phyloP scores from a whole-genome alignment of 1,140 invertebrate species.

The Tribolium madens region DNA sequence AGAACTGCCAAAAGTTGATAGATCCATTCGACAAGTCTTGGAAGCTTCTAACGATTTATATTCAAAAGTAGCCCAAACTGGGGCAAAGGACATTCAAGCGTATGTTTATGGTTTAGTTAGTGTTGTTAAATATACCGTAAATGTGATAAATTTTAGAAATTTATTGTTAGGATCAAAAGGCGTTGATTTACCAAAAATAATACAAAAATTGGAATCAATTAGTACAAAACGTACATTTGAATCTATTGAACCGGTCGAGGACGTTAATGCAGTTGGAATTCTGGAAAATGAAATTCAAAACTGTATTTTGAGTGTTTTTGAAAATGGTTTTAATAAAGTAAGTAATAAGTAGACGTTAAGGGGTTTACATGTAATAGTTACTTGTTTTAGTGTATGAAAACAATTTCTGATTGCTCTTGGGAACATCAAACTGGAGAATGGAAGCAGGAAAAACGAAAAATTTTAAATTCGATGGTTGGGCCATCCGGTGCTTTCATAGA shows the following conservation, averaged over 20 bases:
- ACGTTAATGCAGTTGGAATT: slow-evolving; percentile 90
- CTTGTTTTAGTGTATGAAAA: slow-evolving; percentile 72
- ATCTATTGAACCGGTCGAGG: slow-evolving; percentile 88
- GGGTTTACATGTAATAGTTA: neutral
- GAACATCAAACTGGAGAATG: slow-evolving; percentile 87
- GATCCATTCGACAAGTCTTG: slow-evolving; percentile 90
- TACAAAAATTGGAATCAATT: slow-evolving; percentile 89
- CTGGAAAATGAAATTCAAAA: slow-evolving; percentile 95
- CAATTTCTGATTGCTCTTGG: slow-evolving; percentile 80
- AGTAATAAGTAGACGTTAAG: slow-evolving; percentile 59
- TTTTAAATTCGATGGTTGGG: slow-evolving; percentile 89
- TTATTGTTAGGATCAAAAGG: slow-evolving; percentile 93
- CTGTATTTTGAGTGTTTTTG: slow-evolving; percentile 90
- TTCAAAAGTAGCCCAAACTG: slow-evolving; percentile 84
- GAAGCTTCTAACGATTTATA: slow-evolving; percentile 93
- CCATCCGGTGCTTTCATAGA: slow-evolving; percentile 86
- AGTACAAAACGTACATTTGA: slow-evolving; percentile 88
- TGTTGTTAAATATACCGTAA: neutral
- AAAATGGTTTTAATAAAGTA: slow-evolving; percentile 87
- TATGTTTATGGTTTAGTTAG: slow-evolving; percentile 68
- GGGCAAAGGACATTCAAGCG: slow-evolving; percentile 92
- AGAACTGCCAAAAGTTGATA: slow-evolving; percentile 87
- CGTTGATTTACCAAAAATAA: slow-evolving; percentile 91
- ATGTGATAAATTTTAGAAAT: slow-evolving; percentile 74
- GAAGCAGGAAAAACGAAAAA: slow-evolving; percentile 89